These are phyloP conservation scores for Struthio camelus DNA, from an alignment of 2,113 vertebrate genomes.

Conservation along the genomic window DNA sequence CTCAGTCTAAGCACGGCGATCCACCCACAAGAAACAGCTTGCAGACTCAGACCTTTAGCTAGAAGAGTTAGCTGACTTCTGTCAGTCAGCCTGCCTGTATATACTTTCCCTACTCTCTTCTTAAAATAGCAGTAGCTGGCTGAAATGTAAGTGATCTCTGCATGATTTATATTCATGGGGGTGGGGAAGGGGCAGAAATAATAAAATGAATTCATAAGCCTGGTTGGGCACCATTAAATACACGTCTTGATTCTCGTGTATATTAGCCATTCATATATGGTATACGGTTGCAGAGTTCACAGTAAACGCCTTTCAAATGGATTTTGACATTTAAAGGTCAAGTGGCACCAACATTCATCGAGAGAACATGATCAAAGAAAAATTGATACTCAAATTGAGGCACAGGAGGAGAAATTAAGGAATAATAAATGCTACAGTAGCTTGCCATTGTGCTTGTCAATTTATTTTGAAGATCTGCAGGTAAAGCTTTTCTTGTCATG, in stretches of 20 bases:
- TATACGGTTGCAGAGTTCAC: background rate
- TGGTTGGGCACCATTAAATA: background rate
- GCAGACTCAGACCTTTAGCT: constrained; percentile 58
- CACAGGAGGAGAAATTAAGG: background rate
- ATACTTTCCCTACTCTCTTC: constrained; percentile 15
- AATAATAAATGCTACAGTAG: background rate
- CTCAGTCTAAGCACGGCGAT: background rate
- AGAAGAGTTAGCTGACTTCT: constrained; percentile 40
- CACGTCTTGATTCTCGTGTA: background rate
- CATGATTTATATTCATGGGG: background rate
- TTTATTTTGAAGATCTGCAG: background rate
- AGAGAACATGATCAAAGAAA: background rate
- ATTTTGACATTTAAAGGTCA: constrained; percentile 62
- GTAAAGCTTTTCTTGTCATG: background rate
- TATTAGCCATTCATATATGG: background rate
- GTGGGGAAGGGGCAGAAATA: constrained; percentile 28
- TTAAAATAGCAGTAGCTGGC: constrained; percentile 24
- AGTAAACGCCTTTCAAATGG: background rate
- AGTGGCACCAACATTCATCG: background rate
- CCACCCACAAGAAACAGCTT: constrained; percentile 67
- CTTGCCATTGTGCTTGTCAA: background rate
- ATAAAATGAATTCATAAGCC: constrained; percentile 13
- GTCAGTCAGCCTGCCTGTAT: constrained; percentile 18
- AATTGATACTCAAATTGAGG: background rate
- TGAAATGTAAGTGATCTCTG: background rate